These are phyloP conservation scores for Mactra quadrangularis DNA, from an alignment of 1,140 invertebrate genomes.

Conservation along the genomic window DNA sequence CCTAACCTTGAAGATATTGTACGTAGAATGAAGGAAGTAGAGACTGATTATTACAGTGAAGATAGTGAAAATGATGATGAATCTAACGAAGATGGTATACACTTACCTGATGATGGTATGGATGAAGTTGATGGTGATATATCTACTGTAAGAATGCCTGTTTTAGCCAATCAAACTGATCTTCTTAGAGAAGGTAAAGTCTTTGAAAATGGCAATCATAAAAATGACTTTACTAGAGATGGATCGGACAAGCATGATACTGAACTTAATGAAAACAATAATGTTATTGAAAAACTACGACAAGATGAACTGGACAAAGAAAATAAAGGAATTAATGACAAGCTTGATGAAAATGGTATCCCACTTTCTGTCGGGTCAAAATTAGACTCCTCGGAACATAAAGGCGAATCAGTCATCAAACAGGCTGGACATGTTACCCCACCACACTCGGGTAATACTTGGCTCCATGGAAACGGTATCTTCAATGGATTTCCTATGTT, in stretches of 20 bases:
- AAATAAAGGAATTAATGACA: slow-evolving; percentile 26
- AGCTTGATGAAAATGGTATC: slow-evolving; percentile 27
- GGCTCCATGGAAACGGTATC: slow-evolving; percentile 69
- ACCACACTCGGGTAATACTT: slow-evolving; percentile 59
- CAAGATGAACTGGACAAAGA: slow-evolving; percentile 55
- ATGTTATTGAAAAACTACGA: slow-evolving; percentile 48
- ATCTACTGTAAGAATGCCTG: slow-evolving; percentile 45
- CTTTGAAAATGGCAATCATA: slow-evolving; percentile 14
- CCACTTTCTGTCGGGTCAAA: slow-evolving; percentile 40
- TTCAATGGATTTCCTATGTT: slow-evolving; percentile 74
- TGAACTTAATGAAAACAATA: slow-evolving; percentile 62
- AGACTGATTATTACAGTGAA: slow-evolving; percentile 70
- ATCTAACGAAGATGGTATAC: slow-evolving; percentile 63
- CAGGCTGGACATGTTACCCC: slow-evolving; percentile 49
- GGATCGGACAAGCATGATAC: neutral
- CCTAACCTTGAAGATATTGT: slow-evolving; percentile 80
- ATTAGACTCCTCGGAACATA: slow-evolving; percentile 26
- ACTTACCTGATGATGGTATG: slow-evolving; percentile 49
- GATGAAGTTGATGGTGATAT: slow-evolving; percentile 78
- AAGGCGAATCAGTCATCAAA: slow-evolving; percentile 55
- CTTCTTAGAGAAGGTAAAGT: slow-evolving; percentile 10
- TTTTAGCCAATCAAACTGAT: slow-evolving; percentile 35
- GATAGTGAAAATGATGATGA: slow-evolving; percentile 73
- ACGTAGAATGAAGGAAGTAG: slow-evolving; percentile 72
- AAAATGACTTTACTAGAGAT: neutral